A percentile compares a stretch with the other conserved stretches of the same genome.
Evolutionary conservation across 1,140 invertebrate genomes (phyloP).

Genomic region (Drosophila insularis): DNA sequence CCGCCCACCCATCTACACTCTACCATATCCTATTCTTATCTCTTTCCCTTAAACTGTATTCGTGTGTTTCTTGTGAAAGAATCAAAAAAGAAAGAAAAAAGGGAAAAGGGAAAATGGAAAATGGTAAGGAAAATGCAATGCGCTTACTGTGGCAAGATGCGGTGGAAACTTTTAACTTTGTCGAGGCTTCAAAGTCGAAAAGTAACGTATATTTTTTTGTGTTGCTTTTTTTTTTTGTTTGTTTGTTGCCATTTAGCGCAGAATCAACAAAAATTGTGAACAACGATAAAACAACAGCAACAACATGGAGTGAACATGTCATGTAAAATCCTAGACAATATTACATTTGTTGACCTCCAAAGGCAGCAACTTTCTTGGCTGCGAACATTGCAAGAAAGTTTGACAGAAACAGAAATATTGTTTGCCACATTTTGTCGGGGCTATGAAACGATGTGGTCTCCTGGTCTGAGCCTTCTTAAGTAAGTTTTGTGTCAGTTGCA

Average conservation of each 20-base stretch:
- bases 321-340: slow-evolving; percentile 52
- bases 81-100: not conserved
- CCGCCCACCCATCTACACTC: not conserved
- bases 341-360: slow-evolving; percentile 58
- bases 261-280: slow-evolving; percentile 53
- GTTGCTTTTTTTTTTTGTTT: slow-evolving; percentile 6
- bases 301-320: slow-evolving; percentile 24
- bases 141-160: slow-evolving; percentile 13
- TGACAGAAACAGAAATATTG: slow-evolving; percentile 30
- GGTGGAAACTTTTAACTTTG: slow-evolving; percentile 50
- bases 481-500: slow-evolving; percentile 29
- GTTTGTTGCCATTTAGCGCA: slow-evolving; percentile 52
- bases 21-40: not conserved
- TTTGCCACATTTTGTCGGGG: slow-evolving; percentile 23
- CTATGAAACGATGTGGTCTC: not conserved
- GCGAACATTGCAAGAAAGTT: slow-evolving; percentile 50
- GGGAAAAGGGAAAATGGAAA: not conserved
- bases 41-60: slow-evolving; percentile 11
- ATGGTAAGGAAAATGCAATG: slow-evolving; percentile 34
- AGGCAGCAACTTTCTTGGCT: slow-evolving; percentile 44
- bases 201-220: slow-evolving; percentile 26
- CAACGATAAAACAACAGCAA: slow-evolving; percentile 19
- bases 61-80: slow-evolving; percentile 33
- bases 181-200: slow-evolving; percentile 53
- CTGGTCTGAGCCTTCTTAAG: not conserved